Base-by-base conservation (phyloP, 2,888 invertebrate genomes). In the Kuschelorhynchus macadamiae region DNA sequence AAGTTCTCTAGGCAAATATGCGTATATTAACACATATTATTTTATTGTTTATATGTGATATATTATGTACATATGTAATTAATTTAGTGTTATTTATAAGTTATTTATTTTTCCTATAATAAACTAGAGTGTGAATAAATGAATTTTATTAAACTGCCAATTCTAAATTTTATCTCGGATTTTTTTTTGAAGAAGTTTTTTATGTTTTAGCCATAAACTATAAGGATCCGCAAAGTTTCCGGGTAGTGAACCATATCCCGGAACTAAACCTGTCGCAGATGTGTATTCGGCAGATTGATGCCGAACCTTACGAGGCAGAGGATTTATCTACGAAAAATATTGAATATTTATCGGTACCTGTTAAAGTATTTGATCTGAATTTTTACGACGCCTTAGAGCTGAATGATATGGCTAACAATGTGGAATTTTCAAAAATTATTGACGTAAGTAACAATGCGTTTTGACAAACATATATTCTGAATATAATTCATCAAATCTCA, bases 301-400 rank as follows among this genome's bases (percentile, higher is more conserved):
- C 83, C 57, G 89, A 90, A 71, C 87, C 88, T 0, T 93, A 93
- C 80, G 91, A 92, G 72, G 88, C 90, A 70, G 91, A 92, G 77
- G 88, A 90, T 83, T 84, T 93, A 25, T 83, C 86, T 67, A 81
- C 84, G 2, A 82, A 86, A 60, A 84, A 86, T 72, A 79, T 88
- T 52, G 86, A 84, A 72, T 88, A 87, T 70, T 79, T 92, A 50
- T 88, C 91, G 4, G 85, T 88, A 56, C 86, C 88, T 0, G 76
- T 84, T 49, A 82, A 85, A 62, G 80, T 91, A 30, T 79, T 91
- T 0, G 81, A 84, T 72, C 84, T 93, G 1, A 85, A 92, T 81
- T 92, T 93, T 77, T 89, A 89, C 77, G 83, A 89, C 79, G 71
- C 83, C 1, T 66, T 82, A 18, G 86, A 88, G 60, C 79, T 91